Conservation (phyloP, 2,113 vertebrate genomes). For the Tichodroma muraria region DNA sequence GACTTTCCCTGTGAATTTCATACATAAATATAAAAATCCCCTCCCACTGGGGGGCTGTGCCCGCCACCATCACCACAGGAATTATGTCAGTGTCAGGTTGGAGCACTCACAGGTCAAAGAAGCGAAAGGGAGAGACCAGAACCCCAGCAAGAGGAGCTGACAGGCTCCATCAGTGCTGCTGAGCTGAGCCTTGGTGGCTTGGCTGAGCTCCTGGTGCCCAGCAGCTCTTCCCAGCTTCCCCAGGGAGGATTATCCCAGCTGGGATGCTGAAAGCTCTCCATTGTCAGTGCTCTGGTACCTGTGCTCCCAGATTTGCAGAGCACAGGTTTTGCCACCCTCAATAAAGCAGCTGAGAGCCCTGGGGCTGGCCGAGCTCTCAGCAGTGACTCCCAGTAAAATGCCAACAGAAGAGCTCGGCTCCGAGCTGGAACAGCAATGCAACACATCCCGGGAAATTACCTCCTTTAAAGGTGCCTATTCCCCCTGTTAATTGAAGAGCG, state of each 20-base stretch:
- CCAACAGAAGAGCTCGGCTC: background rate
- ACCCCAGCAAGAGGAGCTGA: background rate
- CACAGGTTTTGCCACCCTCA: background rate
- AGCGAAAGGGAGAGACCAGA: background rate
- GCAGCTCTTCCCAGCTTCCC: background rate
- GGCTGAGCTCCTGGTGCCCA: background rate
- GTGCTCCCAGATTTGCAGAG: background rate
- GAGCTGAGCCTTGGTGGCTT: background rate
- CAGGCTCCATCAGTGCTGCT: background rate
- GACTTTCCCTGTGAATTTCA: background rate
- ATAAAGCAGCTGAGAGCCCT: background rate
- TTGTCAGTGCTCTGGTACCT: background rate
- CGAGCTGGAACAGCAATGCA: background rate
- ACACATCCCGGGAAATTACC: background rate
- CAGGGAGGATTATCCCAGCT: background rate
- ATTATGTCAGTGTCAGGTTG: background rate
- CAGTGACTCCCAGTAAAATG: background rate
- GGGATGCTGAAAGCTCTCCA: background rate
- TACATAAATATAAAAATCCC: background rate
- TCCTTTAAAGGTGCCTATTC: background rate
- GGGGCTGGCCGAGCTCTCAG: background rate
- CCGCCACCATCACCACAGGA: background rate
- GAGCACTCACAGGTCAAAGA: background rate
- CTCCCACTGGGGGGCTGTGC: background rate
- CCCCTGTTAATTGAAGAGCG: background rate